These are phyloP conservation scores for Aepyceros melampus DNA, from an alignment of 2,113 vertebrate genomes.

Conservation along the genomic window DNA sequence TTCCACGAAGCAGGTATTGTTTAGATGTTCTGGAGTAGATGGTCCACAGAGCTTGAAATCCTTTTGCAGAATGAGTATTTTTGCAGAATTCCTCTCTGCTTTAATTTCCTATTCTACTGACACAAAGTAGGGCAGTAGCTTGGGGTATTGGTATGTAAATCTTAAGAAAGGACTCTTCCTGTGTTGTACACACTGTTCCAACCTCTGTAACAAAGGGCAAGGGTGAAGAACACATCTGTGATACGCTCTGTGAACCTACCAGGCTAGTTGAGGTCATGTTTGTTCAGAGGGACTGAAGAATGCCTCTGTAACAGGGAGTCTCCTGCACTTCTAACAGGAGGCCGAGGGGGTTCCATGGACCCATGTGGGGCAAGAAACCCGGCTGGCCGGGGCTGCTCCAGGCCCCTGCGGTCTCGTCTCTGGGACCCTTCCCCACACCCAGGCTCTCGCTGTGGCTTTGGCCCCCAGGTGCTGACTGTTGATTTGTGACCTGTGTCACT, in stretches of 20 bases:
- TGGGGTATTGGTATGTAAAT: background rate
- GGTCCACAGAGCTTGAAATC: background rate
- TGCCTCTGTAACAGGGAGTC: background rate
- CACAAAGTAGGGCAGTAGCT: background rate
- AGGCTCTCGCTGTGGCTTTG: background rate
- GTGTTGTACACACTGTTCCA: background rate
- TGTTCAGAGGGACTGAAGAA: background rate
- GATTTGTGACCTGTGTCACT: background rate
- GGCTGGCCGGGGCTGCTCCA: background rate
- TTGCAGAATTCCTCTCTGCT: background rate
- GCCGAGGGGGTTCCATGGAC: background rate
- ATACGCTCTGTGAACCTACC: background rate
- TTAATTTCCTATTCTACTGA: background rate
- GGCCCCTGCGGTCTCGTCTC: background rate
- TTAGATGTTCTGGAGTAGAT: background rate
- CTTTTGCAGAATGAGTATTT: background rate
- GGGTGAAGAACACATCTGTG: background rate
- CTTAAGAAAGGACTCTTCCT: background rate
- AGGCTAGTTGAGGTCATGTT: background rate
- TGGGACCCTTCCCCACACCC: background rate
- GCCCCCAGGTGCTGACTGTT: background rate
- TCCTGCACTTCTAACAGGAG: background rate
- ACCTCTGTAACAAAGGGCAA: background rate
- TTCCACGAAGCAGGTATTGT: constrained; percentile 98
- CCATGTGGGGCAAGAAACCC: background rate